Conservation (phyloP, 2,797 vertebrate species). For the Neopelma chrysocephalum region DNA sequence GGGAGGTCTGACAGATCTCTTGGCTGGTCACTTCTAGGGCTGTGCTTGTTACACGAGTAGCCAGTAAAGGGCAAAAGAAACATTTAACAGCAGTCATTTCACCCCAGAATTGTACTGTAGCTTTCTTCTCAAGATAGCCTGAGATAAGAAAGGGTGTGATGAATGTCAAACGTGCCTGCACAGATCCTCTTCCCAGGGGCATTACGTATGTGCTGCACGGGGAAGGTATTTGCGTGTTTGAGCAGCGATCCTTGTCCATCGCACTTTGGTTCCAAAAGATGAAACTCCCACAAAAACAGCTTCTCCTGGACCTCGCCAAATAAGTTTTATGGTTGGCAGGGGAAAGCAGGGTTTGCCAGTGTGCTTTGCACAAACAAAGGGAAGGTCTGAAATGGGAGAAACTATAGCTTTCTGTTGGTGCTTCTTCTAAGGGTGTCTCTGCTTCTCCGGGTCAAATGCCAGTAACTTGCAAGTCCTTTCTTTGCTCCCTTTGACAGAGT, state of each 20-base stretch:
- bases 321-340: neutral
- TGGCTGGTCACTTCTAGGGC: neutral
- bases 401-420: neutral
- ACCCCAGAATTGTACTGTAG: neutral
- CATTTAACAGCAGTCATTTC: neutral
- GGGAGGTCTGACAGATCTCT: neutral
- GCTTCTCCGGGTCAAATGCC: neutral
- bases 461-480: neutral
- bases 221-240: neutral
- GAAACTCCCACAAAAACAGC: neutral
- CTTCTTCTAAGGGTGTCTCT: neutral
- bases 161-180: neutral
- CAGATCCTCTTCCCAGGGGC: neutral
- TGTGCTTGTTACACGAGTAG: neutral
- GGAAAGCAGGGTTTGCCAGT: neutral
- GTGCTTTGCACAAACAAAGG: neutral
- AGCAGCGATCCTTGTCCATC: neutral
- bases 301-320: neutral
- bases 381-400: neutral
- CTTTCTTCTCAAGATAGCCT: neutral
- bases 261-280: neutral
- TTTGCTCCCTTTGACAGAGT: neutral
- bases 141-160: neutral
- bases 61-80: neutral
- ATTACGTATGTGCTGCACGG: fast-evolving